Conservation (phyloP, 2,888 invertebrate species). For the Mechanitis mazaeus region DNA sequence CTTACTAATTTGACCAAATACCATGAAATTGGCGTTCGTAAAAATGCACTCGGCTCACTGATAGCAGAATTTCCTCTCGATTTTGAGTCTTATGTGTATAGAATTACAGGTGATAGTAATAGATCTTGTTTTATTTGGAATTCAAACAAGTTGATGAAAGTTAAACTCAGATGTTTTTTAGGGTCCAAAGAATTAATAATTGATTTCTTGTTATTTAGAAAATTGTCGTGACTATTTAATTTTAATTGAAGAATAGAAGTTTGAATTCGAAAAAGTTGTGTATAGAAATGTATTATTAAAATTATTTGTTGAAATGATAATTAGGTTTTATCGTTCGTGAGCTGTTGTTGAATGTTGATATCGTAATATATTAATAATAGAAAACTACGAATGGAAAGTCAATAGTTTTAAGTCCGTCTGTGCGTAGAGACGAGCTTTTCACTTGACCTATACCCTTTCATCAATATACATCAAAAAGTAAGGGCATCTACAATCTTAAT, state of each 20-base stretch:
- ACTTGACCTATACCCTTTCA: constrained; percentile 36
- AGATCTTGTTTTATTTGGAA: constrained; percentile 49
- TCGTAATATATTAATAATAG: constrained; percentile 12
- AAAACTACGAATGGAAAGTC: constrained; percentile 28
- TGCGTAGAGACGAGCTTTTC: constrained; percentile 28
- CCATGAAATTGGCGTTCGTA: constrained; percentile 49
- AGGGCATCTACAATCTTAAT: constrained; percentile 7
- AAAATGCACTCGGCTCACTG: constrained; percentile 38
- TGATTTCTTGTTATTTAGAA: background rate
- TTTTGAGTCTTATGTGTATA: constrained; percentile 15
- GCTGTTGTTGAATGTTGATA: background rate
- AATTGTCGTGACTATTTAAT: background rate
- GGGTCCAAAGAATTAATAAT: background rate
- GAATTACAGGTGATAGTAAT: constrained; percentile 18
- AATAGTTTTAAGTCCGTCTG: constrained; percentile 18
- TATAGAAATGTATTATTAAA: too few relatives aligned
- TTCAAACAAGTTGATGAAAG: constrained; percentile 36
- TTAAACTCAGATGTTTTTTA: constrained; percentile 21
- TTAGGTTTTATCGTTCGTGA: too few relatives aligned
- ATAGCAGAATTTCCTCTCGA: constrained; percentile 15
- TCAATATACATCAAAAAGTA: constrained; percentile 47
- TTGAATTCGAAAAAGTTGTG: too few relatives aligned
- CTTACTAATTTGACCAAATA: constrained; percentile 42
- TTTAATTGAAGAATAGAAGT: background rate
- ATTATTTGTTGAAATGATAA: too few relatives aligned